These are phyloP conservation scores for Pseudococcus viburni DNA, from an alignment of 2,888 invertebrate species.

Conservation along the genomic window DNA sequence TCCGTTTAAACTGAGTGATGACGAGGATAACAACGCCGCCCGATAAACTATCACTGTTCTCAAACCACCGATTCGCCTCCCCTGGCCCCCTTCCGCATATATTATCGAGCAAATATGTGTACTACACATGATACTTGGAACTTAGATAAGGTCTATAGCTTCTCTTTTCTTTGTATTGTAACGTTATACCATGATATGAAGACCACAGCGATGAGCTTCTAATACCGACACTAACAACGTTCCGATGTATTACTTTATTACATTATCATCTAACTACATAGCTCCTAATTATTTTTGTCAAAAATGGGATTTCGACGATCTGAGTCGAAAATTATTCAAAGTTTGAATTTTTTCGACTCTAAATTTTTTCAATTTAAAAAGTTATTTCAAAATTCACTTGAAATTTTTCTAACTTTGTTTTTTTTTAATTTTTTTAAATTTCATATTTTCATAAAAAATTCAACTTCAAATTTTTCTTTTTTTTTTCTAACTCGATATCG, in stretches of 20 bases:
- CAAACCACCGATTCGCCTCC: background rate
- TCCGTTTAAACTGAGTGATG: background rate
- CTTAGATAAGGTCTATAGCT: background rate
- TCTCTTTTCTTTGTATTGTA: background rate
- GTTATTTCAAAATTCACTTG: too few species aligned
- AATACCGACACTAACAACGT: background rate
- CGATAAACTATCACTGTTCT: slow-evolving; percentile 1
- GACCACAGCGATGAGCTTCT: background rate
- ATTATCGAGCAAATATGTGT: background rate
- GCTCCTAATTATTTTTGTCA: too few species aligned
- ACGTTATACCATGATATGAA: background rate
- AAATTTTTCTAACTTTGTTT: too few species aligned
- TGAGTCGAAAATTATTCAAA: too few species aligned
- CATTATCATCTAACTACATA: too few species aligned
- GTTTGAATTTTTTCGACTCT: too few species aligned
- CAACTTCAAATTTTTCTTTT: too few species aligned
- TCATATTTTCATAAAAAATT: too few species aligned
- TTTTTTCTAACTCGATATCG: too few species aligned
- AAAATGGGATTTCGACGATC: too few species aligned
- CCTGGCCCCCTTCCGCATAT: background rate
- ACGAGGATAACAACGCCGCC: background rate
- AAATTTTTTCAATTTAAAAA: too few species aligned
- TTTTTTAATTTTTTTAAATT: too few species aligned
- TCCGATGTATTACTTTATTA: background rate
- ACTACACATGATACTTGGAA: background rate